Evolutionary conservation across 1,140 invertebrate genomes (phyloP).

Genomic region (Nasonia giraulti): DNA sequence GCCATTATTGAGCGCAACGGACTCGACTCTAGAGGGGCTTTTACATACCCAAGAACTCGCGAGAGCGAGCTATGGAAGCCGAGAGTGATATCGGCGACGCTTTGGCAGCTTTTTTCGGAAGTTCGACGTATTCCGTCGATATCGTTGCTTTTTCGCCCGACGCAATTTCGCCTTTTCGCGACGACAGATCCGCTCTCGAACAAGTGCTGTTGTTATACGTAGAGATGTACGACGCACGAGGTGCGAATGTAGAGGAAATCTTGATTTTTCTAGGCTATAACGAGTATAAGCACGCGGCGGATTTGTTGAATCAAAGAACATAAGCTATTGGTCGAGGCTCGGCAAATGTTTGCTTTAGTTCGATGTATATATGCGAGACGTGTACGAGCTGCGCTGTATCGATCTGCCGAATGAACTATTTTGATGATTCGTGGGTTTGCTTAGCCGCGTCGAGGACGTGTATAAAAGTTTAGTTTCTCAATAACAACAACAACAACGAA

Average conservation of each 20-base stretch:
- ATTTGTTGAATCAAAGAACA: not conserved
- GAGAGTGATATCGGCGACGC: not conserved
- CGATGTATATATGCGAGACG: not conserved
- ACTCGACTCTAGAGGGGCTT: not conserved
- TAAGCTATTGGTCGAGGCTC: not conserved
- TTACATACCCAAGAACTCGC: not conserved
- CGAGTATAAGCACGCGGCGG: not conserved
- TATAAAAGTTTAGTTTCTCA: not conserved
- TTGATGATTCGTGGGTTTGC: not conserved
- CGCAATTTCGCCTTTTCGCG: not conserved
- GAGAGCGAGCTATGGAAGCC: not conserved
- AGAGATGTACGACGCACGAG: too few species aligned
- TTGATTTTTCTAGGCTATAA: not conserved
- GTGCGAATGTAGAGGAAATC: not conserved
- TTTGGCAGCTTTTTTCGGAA: not conserved
- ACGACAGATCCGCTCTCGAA: too few species aligned
- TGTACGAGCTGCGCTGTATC: not conserved
- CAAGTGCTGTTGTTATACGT: too few species aligned
- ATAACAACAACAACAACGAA: too few species aligned
- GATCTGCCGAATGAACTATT: not conserved
- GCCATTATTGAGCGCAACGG: constrained; percentile 14
- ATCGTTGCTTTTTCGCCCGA: not conserved
- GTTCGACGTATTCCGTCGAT: not conserved
- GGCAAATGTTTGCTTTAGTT: not conserved
- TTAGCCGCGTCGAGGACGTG: not conserved